Evolutionary conservation across 2,888 invertebrate genomes (phyloP).

Genomic region (Protonemura montana): DNA sequence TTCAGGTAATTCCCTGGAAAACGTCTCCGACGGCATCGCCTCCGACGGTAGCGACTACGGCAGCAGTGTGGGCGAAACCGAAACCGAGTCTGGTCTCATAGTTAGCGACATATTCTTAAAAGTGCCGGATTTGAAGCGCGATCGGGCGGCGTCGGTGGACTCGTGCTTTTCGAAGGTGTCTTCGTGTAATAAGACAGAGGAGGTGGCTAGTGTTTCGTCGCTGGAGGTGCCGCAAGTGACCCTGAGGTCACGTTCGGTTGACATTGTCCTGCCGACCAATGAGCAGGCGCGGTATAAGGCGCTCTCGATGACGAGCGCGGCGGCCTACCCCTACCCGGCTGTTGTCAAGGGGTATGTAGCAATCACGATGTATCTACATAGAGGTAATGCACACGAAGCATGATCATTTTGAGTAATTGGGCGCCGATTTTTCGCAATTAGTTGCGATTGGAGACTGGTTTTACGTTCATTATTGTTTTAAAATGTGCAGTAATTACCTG

Average conservation of each 20-base stretch:
- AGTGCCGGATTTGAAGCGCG: conserved; percentile 83
- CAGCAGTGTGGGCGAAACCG: conserved; percentile 53
- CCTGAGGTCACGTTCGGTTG: conserved; percentile 82
- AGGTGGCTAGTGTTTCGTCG: conserved; percentile 59
- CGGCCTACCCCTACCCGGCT: conserved; percentile 53
- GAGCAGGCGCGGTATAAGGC: conserved; percentile 87
- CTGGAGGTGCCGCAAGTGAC: conserved; percentile 72
- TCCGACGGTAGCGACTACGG: conserved; percentile 59
- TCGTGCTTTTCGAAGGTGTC: conserved; percentile 80
- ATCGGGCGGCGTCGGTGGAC: conserved; percentile 87
- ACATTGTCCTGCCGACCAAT: conserved; percentile 86
- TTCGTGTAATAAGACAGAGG: conserved; percentile 75
- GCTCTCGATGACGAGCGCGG: conserved; percentile 68
- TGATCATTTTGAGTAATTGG: too few relatives aligned
- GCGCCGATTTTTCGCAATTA: not conserved
- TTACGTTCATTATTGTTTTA: not conserved
- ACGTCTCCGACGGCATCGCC: conserved; percentile 62
- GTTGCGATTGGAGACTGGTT: not conserved
- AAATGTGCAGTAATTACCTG: not conserved
- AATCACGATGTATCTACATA: not conserved
- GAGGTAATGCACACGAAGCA: too few relatives aligned
- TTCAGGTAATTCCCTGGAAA: conserved; percentile 74
- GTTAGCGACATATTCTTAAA: conserved; percentile 79
- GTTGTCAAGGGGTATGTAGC: conserved; percentile 20
- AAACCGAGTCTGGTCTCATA: conserved; percentile 44